phyloP scores from a whole-genome alignment of 2,113 vertebrate species.

The Chionis minor region DNA sequence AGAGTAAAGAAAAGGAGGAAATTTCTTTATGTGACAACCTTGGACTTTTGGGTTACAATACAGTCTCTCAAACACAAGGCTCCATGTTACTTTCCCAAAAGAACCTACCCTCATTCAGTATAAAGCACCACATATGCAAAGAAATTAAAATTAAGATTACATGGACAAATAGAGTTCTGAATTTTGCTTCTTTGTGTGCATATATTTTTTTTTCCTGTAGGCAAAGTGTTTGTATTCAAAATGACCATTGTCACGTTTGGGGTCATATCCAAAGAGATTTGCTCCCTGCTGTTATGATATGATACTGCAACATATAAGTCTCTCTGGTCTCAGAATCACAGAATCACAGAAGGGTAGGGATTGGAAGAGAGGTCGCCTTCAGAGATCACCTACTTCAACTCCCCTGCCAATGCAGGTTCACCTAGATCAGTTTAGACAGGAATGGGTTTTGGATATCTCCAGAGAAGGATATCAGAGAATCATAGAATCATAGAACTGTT shows the following conservation, averaged over 20 bases:
- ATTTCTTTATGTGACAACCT: not conserved
- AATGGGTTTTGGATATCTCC: no score
- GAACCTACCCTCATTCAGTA: fast-evolving
- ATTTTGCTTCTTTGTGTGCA: not conserved
- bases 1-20: not conserved
- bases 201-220: not conserved
- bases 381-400: no score
- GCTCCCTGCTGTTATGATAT: not conserved
- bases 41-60: not conserved
- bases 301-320: not conserved
- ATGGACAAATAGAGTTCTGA: not conserved
- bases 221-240: not conserved
- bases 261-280: not conserved
- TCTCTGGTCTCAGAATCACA: not conserved
- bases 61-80: not conserved
- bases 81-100: not conserved
- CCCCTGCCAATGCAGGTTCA: no score
- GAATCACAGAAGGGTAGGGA: no score
- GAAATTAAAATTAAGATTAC: not conserved
- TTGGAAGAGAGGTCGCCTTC: no score
- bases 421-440: no score
- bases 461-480: no score
- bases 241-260: fast-evolving
- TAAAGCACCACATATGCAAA: not conserved
- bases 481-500: no score